Conservation (phyloP, 2,113 vertebrate genomes). For the Syngnathoides biaculeatus region DNA sequence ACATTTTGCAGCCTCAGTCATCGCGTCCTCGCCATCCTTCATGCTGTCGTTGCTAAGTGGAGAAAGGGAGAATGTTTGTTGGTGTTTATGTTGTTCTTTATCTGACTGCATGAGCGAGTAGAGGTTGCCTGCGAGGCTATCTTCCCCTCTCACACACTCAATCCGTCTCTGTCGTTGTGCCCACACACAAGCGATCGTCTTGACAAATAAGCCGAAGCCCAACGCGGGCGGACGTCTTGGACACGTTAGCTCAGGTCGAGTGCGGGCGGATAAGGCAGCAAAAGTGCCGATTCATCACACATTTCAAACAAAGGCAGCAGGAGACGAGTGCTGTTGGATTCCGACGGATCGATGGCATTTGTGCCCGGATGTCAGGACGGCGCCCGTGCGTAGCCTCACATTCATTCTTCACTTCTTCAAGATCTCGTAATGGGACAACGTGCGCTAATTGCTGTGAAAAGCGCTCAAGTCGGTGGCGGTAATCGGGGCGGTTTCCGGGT, state of each 20-base stretch:
- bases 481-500: constrained; percentile 39
- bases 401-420: constrained; percentile 25
- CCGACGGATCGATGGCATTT: constrained; percentile 60
- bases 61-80: neutral
- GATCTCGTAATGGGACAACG: constrained; percentile 16
- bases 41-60: neutral
- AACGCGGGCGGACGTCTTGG: constrained; percentile 37
- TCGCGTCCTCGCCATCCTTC: neutral
- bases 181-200: constrained; percentile 32
- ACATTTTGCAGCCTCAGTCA: neutral
- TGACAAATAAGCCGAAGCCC: constrained; percentile 51
- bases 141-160: constrained; percentile 6
- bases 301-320: constrained; percentile 68
- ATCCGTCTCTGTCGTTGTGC: constrained; percentile 4
- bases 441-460: neutral
- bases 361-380: too few species aligned
- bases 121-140: neutral
- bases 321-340: constrained; percentile 51
- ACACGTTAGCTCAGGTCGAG: too few species aligned
- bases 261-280: too few species aligned
- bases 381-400: too few species aligned
- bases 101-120: constrained; percentile 8
- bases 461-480: neutral
- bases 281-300: constrained; percentile 60
- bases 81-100: neutral